These are phyloP conservation scores for Python bivittatus DNA, from an alignment of 2,113 vertebrate species.

Conservation along the genomic window DNA sequence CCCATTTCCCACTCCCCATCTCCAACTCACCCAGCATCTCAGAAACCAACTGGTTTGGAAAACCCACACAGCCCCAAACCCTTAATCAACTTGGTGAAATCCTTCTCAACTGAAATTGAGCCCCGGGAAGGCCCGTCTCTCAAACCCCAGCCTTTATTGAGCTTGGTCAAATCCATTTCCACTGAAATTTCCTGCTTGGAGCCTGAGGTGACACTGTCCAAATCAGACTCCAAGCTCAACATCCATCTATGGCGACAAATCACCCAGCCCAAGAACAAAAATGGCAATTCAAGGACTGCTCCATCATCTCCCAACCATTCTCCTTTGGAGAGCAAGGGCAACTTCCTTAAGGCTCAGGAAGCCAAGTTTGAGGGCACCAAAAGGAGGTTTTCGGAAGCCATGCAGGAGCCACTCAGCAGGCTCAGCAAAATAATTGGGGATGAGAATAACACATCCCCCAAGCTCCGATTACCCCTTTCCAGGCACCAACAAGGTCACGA, in stretches of 20 bases:
- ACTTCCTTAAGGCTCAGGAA: constrained; percentile 82
- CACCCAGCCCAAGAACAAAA: constrained; percentile 73
- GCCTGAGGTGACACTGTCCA: constrained; percentile 80
- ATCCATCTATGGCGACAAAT: constrained; percentile 81
- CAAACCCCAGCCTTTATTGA: constrained; percentile 76
- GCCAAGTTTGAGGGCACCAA: constrained; percentile 84
- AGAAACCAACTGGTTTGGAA: neutral
- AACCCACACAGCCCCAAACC: constrained; percentile 63
- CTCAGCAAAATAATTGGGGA: constrained; percentile 87
- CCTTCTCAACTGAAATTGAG: constrained; percentile 79
- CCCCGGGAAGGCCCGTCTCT: constrained; percentile 72
- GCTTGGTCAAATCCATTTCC: constrained; percentile 84
- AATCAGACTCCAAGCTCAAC: constrained; percentile 83
- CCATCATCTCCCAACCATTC: constrained; percentile 81
- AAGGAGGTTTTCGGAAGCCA: constrained; percentile 78
- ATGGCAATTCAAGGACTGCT: constrained; percentile 80
- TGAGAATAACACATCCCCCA: constrained; percentile 65
- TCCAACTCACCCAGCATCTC: constrained; percentile 17
- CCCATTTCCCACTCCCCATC: constrained; percentile 59
- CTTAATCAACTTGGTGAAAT: constrained; percentile 77
- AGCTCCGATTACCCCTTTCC: neutral
- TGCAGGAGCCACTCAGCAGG: constrained; percentile 82
- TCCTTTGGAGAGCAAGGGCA: constrained; percentile 73
- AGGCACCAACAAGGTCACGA: constrained; percentile 4
- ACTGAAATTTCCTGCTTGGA: constrained; percentile 79